These are phyloP conservation scores for Xanthorhoe designata DNA, from an alignment of 2,888 invertebrate species.

Conservation along the genomic window DNA sequence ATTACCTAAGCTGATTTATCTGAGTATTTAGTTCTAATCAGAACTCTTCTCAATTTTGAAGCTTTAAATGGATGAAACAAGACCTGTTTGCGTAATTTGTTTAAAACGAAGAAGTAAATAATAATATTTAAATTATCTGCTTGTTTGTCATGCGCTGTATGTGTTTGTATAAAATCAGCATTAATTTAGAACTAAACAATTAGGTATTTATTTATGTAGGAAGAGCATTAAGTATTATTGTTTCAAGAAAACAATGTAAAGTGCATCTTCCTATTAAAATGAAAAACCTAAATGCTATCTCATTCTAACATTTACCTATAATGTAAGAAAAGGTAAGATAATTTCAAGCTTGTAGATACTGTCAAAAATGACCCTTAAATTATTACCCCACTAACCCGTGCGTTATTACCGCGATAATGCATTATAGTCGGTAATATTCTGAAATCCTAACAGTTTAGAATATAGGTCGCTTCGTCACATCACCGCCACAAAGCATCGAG, in stretches of 20 bases:
- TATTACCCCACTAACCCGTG: slow-evolving; percentile 7
- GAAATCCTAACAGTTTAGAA: slow-evolving; percentile 20
- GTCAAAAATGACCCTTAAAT: background rate
- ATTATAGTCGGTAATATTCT: slow-evolving; percentile 18
- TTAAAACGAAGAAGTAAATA: slow-evolving; percentile 29
- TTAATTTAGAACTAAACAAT: background rate
- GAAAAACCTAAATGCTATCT: background rate
- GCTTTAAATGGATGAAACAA: slow-evolving; percentile 1
- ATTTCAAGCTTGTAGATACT: background rate
- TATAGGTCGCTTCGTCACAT: slow-evolving; percentile 33
- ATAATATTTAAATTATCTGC: slow-evolving; percentile 16
- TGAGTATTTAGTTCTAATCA: background rate
- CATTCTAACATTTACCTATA: background rate
- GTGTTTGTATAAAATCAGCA: background rate
- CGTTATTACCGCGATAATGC: slow-evolving; percentile 17
- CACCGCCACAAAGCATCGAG: slow-evolving; percentile 47
- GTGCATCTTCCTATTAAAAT: background rate
- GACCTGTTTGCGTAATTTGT: slow-evolving; percentile 23
- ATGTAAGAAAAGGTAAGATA: background rate
- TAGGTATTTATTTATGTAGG: background rate
- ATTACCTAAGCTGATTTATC: slow-evolving; percentile 11
- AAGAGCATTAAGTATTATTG: background rate
- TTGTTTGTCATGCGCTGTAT: slow-evolving; percentile 14
- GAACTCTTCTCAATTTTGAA: background rate
- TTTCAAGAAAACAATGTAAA: too few relatives aligned